Percentiles rank a stretch among this genome's conserved stretches.
These are phyloP conservation scores for Ambastaia sidthimunki DNA, from an alignment of 2,797 vertebrate genomes.

Conservation along the genomic window DNA sequence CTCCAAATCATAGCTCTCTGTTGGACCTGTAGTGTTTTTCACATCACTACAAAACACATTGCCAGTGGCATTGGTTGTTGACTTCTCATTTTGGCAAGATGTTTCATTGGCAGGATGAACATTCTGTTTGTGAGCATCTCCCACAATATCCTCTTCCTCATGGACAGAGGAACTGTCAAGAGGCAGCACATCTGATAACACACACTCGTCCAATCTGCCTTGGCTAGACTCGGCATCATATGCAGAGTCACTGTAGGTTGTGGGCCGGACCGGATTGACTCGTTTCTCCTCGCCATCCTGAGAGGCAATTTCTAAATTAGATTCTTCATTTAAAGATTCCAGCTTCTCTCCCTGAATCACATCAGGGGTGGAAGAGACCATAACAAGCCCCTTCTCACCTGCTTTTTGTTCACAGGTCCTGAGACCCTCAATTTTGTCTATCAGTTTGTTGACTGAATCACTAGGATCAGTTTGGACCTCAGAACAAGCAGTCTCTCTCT, in stretches of 20 bases:
- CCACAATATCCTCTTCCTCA: conserved; percentile 47
- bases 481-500: conserved; percentile 59
- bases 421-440: conserved; percentile 53
- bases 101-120: background rate
- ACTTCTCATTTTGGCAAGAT: conserved; percentile 10
- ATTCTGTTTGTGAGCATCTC: background rate
- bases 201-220: conserved; percentile 43
- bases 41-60: conserved; percentile 15
- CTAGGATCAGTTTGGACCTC: conserved; percentile 67
- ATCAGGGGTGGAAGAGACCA: conserved; percentile 57
- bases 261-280: conserved; percentile 4
- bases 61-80: background rate
- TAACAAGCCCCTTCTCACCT: conserved; percentile 31
- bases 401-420: conserved; percentile 45
- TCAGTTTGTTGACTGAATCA: conserved; percentile 59
- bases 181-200: conserved; percentile 58
- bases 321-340: conserved; percentile 20
- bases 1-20: conserved; percentile 27
- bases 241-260: conserved; percentile 36
- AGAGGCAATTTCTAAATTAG: conserved; percentile 20
- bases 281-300: background rate
- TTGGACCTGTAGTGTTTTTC: background rate
- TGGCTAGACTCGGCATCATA: conserved; percentile 51
- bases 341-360: conserved; percentile 45
- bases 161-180: conserved; percentile 65